Conservation (phyloP, 2,797 vertebrate species). For the Leucoraja ocellata region DNA sequence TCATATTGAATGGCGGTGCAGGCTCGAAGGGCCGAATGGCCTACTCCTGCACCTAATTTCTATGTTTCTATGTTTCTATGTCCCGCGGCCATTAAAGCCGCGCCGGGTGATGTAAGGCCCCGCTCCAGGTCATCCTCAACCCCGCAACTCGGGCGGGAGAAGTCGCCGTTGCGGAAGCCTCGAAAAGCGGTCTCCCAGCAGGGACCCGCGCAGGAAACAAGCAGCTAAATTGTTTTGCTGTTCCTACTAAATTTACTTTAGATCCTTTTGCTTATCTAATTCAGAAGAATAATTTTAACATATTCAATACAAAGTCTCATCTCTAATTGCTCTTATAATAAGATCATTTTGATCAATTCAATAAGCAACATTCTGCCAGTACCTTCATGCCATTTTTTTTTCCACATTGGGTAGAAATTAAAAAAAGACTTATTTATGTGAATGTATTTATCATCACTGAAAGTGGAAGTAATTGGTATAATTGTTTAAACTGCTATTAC, state of each 20-base stretch:
- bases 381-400: not conserved
- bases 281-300: not conserved
- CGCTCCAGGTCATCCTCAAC: no score
- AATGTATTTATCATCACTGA: not conserved
- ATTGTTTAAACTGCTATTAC: not conserved
- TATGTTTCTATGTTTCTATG: no score
- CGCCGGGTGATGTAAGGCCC: no score
- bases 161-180: no score
- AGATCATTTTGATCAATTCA: not conserved
- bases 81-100: no score
- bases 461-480: not conserved
- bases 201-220: no score
- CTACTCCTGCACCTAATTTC: no score
- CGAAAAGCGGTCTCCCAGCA: no score
- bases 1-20: no score
- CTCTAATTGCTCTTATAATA: not conserved
- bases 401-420: not conserved
- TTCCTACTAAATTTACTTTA: not conserved
- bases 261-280: not conserved
- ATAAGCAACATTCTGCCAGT: not conserved
- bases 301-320: not conserved
- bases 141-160: no score
- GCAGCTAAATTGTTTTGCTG: no score
- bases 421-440: not conserved
- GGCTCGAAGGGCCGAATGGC: no score